phyloP scores from a whole-genome alignment of 2,113 vertebrate genomes.

The Haliaeetus leucogaster region DNA sequence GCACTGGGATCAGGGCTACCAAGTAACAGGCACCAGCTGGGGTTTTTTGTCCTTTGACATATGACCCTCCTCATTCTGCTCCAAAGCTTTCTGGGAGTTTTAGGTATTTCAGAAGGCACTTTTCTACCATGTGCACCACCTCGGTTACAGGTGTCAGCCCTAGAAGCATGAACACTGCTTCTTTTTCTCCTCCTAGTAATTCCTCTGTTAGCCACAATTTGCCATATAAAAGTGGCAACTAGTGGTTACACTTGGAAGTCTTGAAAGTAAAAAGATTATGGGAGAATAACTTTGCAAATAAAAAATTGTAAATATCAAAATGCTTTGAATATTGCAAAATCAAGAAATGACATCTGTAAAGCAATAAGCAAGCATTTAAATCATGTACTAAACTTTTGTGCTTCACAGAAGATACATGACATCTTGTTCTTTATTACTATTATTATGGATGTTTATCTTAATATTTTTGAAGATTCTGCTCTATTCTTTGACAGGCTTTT shows the following conservation, averaged over 20 bases:
- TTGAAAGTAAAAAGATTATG: background rate
- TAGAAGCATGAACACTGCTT: background rate
- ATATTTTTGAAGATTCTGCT: background rate
- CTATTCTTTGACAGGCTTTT: background rate
- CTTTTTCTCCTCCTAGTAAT: background rate
- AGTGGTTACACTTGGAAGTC: background rate
- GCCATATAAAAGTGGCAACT: background rate
- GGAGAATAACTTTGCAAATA: background rate
- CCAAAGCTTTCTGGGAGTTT: background rate
- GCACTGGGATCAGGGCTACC: background rate
- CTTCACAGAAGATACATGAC: background rate
- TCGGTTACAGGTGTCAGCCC: background rate
- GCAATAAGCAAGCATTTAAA: background rate
- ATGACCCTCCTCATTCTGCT: background rate
- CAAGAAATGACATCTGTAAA: background rate
- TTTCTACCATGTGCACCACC: background rate
- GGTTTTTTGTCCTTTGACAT: background rate
- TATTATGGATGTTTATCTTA: background rate
- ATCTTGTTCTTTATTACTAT: background rate
- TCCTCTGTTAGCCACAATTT: background rate
- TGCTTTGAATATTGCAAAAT: background rate
- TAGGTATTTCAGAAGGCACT: background rate
- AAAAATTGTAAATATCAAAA: background rate
- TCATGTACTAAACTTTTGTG: background rate
- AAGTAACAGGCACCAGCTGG: background rate